Percentiles rank a stretch among this genome's conserved stretches.
These are phyloP conservation scores for Homarus americanus DNA, from an alignment of 1,140 invertebrate genomes.

Conservation along the genomic window DNA sequence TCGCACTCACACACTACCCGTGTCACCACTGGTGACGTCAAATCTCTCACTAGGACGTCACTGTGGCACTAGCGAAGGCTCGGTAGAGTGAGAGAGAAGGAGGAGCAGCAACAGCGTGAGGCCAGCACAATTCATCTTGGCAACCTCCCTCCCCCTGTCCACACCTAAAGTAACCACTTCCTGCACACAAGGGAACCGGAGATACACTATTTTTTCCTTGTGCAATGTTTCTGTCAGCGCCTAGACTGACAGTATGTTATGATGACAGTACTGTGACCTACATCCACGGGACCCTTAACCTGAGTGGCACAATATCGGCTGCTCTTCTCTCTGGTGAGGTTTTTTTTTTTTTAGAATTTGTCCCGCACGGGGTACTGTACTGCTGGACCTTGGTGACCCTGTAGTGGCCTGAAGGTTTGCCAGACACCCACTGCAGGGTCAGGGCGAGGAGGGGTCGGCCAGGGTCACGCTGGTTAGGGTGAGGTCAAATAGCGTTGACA, in stretches of 20 bases:
- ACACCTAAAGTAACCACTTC: not conserved
- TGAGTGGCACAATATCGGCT: not conserved
- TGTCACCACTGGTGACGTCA: not conserved
- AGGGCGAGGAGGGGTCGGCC: slow-evolving; percentile 17
- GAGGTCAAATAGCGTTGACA: slow-evolving; percentile 22
- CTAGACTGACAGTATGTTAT: not conserved
- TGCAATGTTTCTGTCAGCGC: not conserved
- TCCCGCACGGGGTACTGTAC: not conserved
- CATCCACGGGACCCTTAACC: too few relatives aligned
- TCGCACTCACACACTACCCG: not conserved
- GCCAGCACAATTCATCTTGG: not conserved
- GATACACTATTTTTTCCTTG: not conserved
- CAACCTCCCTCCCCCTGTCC: not conserved
- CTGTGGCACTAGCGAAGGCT: not conserved
- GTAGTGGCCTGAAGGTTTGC: not conserved
- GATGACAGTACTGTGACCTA: not conserved
- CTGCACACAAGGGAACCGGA: not conserved
- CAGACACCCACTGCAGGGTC: not conserved
- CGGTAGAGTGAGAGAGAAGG: not conserved
- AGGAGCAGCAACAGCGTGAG: not conserved
- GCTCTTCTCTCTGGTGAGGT: not conserved
- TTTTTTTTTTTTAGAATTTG: not conserved
- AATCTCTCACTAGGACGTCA: not conserved
- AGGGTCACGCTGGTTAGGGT: slow-evolving; percentile 20
- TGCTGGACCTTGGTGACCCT: not conserved